Evolutionary conservation across 30 jellyfish, hydroid and myxozoan species (phyloP).

Genomic region (Calvadosia cruxmelitensis): DNA sequence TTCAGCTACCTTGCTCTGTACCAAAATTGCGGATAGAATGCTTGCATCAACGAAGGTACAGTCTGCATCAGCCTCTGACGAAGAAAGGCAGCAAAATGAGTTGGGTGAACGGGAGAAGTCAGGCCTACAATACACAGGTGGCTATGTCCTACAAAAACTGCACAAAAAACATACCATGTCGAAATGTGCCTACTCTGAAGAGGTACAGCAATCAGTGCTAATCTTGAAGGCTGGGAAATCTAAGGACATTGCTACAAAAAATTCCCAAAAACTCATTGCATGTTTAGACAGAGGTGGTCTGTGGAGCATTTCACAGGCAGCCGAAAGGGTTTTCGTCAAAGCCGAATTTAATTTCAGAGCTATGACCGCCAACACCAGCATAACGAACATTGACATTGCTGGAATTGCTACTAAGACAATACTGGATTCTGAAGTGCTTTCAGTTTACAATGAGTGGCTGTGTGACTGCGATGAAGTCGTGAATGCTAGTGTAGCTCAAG

Average conservation of each 20-base stretch:
- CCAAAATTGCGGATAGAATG: constrained; percentile 14
- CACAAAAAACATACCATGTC: constrained; percentile 5
- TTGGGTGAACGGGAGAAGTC: neutral
- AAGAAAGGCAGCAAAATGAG: constrained; percentile 8
- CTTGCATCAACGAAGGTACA: neutral
- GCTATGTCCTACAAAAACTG: constrained; percentile 5
- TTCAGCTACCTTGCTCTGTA: constrained; percentile 12
- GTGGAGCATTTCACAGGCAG: constrained; percentile 3
- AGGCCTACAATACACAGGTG: constrained; percentile 2
- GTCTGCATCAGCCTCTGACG: constrained; percentile 1
- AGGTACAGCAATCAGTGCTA: constrained; percentile 8
- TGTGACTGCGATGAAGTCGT: no score
- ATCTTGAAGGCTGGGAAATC: constrained; percentile 8
- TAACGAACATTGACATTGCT: no score
- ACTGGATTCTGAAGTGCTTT: no score
- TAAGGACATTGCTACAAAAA: neutral
- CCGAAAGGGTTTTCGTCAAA: constrained; percentile 9
- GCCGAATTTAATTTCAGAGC: constrained; percentile 4
- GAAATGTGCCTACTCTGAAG: neutral
- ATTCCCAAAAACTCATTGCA: constrained; percentile 6
- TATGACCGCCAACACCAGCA: no score
- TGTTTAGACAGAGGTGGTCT: constrained; percentile 15
- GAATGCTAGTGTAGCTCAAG: neutral
- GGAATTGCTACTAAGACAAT: no score
- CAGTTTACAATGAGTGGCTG: no score